Conservation (phyloP, 2,113 vertebrate species). For the Oreamnos americanus region DNA sequence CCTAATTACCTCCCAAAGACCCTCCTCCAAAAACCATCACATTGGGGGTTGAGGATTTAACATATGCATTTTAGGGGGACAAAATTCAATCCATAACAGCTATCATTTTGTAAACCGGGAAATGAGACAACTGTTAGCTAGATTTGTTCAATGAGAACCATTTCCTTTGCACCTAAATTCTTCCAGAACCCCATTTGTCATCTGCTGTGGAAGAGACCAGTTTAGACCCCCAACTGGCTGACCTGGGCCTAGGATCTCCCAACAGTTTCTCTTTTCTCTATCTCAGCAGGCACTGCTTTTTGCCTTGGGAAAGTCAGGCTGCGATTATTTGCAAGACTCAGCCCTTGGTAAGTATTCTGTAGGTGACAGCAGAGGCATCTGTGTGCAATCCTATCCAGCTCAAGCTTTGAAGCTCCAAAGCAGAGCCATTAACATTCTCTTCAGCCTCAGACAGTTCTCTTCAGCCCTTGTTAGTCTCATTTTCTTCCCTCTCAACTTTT, state of each 20-base stretch:
- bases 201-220: background rate
- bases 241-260: background rate
- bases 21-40: background rate
- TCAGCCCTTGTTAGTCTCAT: constrained; percentile 57
- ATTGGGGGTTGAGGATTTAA: background rate
- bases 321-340: background rate
- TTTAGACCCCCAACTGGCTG: background rate
- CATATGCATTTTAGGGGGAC: background rate
- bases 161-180: background rate
- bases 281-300: background rate
- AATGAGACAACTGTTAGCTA: background rate
- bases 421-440: constrained; percentile 66
- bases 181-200: background rate
- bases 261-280: background rate
- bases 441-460: constrained; percentile 47
- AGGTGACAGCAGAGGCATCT: constrained; percentile 45
- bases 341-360: constrained; percentile 15
- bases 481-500: constrained; percentile 53
- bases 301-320: constrained; percentile 14
- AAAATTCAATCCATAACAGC: constrained; percentile 17
- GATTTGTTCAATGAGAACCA: background rate
- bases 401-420: constrained; percentile 43
- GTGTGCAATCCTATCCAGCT: background rate
- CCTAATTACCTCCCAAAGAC: background rate
- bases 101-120: background rate